phyloP scores from a whole-genome alignment of 2,113 vertebrate species.

The Todiramphus chloris region DNA sequence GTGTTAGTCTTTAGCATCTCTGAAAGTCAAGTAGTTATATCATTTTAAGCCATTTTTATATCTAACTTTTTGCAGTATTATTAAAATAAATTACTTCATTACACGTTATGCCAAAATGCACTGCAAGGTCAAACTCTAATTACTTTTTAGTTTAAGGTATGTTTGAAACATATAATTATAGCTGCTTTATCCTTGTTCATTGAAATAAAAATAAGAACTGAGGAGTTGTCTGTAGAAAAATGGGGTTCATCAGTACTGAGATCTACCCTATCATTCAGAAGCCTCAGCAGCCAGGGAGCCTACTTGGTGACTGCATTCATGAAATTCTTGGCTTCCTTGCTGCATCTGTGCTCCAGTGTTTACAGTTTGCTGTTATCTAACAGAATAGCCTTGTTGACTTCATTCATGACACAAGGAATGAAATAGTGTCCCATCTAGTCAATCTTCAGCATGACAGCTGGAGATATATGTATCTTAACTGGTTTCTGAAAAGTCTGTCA shows the following conservation, averaged over 20 bases:
- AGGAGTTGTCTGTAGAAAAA: accelerated
- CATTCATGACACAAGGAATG: not conserved
- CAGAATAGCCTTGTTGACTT: not conserved
- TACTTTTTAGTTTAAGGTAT: not conserved
- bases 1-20: not conserved
- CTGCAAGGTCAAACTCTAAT: not conserved
- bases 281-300: not conserved
- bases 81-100: not conserved
- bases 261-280: not conserved
- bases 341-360: not conserved
- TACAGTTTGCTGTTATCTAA: not conserved
- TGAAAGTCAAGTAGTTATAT: not conserved
- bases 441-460: not conserved
- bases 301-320: not conserved
- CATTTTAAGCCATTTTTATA: not conserved
- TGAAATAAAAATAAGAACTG: not conserved
- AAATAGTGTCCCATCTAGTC: not conserved
- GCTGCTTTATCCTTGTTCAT: not conserved
- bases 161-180: not conserved
- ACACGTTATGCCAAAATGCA: not conserved
- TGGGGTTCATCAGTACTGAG: not conserved
- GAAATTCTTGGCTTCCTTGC: not conserved
- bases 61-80: not conserved
- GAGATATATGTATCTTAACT: too few relatives aligned
- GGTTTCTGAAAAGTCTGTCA: too few relatives aligned